phyloP scores from a whole-genome alignment of 2,797 vertebrate species.

The Cuculus canorus region DNA sequence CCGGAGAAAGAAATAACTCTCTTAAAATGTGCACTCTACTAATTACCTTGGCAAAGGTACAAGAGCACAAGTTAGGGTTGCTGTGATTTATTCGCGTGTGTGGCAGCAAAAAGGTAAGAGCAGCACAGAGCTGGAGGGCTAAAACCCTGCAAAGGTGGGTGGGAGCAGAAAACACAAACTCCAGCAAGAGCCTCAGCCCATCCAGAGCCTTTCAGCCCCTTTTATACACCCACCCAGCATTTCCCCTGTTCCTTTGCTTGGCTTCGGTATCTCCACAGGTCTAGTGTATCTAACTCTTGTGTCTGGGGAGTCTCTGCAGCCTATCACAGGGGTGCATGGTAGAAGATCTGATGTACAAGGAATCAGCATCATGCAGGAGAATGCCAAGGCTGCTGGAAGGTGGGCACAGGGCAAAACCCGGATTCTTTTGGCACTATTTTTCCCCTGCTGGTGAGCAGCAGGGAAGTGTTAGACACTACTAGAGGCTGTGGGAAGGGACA shows the following conservation, averaged over 20 bases:
- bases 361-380: not conserved
- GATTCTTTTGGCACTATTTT: not conserved
- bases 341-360: not conserved
- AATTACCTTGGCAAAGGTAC: constrained; percentile 64
- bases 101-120: constrained; percentile 22
- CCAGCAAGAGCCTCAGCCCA: not conserved
- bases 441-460: not conserved
- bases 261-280: fast-evolving
- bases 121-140: not conserved
- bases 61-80: constrained; percentile 35
- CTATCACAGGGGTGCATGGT: not conserved
- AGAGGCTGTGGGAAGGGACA: not conserved
- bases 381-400: not conserved
- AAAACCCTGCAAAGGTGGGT: not conserved
- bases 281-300: not conserved
- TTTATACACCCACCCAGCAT: not conserved
- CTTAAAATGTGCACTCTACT: constrained; percentile 16
- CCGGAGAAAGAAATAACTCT: constrained; percentile 23
- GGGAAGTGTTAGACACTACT: not conserved
- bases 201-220: not conserved
- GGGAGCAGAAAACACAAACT: not conserved
- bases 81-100: constrained; percentile 10
- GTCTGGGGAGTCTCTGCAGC: not conserved
- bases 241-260: not conserved
- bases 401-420: not conserved